Percentiles rank a stretch among this genome's conserved stretches.
phyloP scores from a whole-genome alignment of 2,888 invertebrate genomes.

The Drosophila atripex region DNA sequence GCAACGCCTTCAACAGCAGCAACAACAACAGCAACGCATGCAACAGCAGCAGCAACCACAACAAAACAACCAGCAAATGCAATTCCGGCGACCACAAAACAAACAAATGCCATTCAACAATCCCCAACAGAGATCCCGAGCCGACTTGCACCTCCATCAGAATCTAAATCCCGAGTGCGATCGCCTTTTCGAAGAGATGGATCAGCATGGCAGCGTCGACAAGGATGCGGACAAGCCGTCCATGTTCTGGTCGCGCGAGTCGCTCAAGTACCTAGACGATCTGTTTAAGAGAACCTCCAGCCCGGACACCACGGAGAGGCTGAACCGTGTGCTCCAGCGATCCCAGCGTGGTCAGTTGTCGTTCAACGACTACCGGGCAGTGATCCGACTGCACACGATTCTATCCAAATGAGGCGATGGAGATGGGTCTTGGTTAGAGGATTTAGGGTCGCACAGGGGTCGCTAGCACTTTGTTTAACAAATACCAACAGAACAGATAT shows the following conservation, averaged over 20 bases:
- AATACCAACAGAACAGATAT: slow-evolving; percentile 36
- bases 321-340: slow-evolving; percentile 75
- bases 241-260: slow-evolving; percentile 82
- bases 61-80: slow-evolving; percentile 1
- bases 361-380: slow-evolving; percentile 81
- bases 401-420: slow-evolving; percentile 45
- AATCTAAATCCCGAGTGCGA: slow-evolving; percentile 50
- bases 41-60: not conserved
- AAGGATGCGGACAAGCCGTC: slow-evolving; percentile 65
- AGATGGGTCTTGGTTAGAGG: not conserved
- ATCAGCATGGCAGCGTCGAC: slow-evolving; percentile 40
- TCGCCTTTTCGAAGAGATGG: slow-evolving; percentile 62
- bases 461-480: slow-evolving; percentile 37
- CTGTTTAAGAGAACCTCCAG: slow-evolving; percentile 62
- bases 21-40: not conserved
- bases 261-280: slow-evolving; percentile 77
- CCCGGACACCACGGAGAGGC: slow-evolving; percentile 60
- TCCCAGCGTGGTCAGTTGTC: slow-evolving; percentile 81
- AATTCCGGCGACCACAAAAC: slow-evolving; percentile 19
- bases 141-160: slow-evolving; percentile 46
- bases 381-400: slow-evolving; percentile 77
- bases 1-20: not conserved
- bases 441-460: slow-evolving; percentile 5
- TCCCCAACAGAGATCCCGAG: slow-evolving; percentile 45
- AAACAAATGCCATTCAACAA: slow-evolving; percentile 55